Evolutionary conservation across 2,888 invertebrate species (phyloP).

Genomic region (Calephelis perditalis): DNA sequence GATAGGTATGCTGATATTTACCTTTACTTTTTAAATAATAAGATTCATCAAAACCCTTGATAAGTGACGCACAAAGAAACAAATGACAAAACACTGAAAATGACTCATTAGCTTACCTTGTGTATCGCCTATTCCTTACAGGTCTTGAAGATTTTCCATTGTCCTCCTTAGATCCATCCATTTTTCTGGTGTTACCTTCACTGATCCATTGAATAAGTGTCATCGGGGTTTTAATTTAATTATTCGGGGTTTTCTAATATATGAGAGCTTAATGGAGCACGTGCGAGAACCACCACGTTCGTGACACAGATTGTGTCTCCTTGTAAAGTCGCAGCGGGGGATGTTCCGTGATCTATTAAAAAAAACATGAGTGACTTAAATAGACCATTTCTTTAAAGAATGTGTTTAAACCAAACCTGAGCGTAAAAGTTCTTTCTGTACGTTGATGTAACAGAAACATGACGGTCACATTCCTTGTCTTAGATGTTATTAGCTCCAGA

Average conservation of each 20-base stretch:
- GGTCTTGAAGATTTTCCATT: conserved; percentile 79
- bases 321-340: conserved; percentile 64
- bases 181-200: conserved; percentile 44
- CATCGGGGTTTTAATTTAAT: conserved; percentile 37
- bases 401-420: conserved; percentile 23
- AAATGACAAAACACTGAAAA: conserved; percentile 50
- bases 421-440: conserved; percentile 52
- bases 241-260: neutral
- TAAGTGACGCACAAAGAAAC: conserved; percentile 70
- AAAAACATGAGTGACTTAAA: conserved; percentile 74
- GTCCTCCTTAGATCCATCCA: conserved; percentile 62
- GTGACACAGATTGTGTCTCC: conserved; percentile 63
- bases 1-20: neutral
- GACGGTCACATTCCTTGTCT: conserved; percentile 72
- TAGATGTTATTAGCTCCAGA: conserved; percentile 59
- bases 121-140: conserved; percentile 84
- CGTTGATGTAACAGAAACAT: conserved; percentile 76
- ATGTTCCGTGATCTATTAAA: conserved; percentile 75
- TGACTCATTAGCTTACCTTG: conserved; percentile 80
- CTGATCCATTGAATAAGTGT: conserved; percentile 56
- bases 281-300: conserved; percentile 65
- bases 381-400: conserved; percentile 61
- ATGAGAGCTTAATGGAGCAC: conserved; percentile 42
- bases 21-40: too few species aligned
- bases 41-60: conserved; percentile 20